Percentiles rank a stretch among this genome's conserved stretches.
Evolutionary conservation across 2,113 vertebrate species (phyloP).

Genomic region (Mionectes macconnelli): DNA sequence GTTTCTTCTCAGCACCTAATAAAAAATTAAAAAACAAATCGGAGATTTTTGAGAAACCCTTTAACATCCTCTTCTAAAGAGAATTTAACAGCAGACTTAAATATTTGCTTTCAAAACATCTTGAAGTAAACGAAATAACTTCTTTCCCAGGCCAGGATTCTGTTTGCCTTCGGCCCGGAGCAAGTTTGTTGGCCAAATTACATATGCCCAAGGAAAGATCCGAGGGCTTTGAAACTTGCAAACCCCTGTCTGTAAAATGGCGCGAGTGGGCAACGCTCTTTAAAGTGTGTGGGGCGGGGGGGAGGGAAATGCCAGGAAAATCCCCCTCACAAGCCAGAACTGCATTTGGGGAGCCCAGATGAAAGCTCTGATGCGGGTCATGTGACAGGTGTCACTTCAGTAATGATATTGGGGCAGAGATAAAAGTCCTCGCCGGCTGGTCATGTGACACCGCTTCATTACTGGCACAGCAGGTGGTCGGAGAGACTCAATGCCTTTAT

Average conservation of each 20-base stretch:
- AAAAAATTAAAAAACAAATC: constrained; percentile 22
- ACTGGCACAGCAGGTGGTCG: constrained; percentile 75
- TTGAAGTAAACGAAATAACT: constrained; percentile 5
- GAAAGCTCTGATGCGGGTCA: constrained; percentile 71
- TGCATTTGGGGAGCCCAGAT: constrained; percentile 74
- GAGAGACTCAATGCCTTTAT: constrained; percentile 72
- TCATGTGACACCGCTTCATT: constrained; percentile 79
- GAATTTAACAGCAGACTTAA: constrained; percentile 48
- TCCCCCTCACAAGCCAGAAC: constrained; percentile 30
- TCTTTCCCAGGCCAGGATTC: neutral
- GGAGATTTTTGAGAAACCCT: constrained; percentile 20
- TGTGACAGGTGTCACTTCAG: constrained; percentile 80
- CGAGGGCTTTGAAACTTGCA: neutral
- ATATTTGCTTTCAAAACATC: constrained; percentile 50
- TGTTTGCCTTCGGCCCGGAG: neutral
- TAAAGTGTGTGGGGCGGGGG: neutral
- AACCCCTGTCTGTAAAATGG: neutral
- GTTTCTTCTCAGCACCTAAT: constrained; percentile 3
- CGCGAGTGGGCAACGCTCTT: constrained; percentile 20
- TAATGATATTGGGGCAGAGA: constrained; percentile 75
- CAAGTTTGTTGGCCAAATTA: constrained; percentile 24
- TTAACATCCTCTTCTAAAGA: constrained; percentile 2
- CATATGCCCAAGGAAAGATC: neutral
- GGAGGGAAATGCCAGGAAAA: neutral
- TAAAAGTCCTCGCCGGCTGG: constrained; percentile 74